Evolutionary conservation across 2,888 invertebrate genomes (phyloP), one percentile per base, ranked within the genome.

Genomic region (Papilio elwesi): DNA sequence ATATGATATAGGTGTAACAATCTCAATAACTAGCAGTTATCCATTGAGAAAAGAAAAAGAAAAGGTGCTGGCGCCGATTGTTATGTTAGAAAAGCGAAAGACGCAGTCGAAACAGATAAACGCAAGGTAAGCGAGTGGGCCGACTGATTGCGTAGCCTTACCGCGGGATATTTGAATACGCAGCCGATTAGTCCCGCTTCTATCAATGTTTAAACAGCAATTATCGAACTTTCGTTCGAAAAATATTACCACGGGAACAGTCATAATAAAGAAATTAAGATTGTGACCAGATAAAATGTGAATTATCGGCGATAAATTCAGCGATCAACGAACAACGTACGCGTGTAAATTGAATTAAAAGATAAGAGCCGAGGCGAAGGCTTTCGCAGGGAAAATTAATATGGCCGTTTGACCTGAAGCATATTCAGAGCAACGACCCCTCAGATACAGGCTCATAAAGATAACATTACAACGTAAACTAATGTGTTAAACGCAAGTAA

Each of bases 331-430:
- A 83, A 85, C 79, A 77, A 74, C 77, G 82, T 84, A 87, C 83
- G 82, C 82, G 84, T 89, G 88, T 90, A 90, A 90, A 90, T 90
- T 90, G 87, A 91, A 91, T 91, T 90, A 90, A 87, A 87, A 90
- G 90, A 91, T 91, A 91, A 89, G 85, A 83, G 80, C 77, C 84
- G 81, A 83, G 80, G 82, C 80, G 81, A 84, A 83, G 83, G 83
- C 83, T 84, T 87, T 87, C 77, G 85, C 84, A 78, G 79, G 80
- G 80, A 83, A 82, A 83, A 87, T 88, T 86, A 85, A 88, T 87
- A 85, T 81, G 82, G 55, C 80, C 78, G 81, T 83, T 85, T 87
- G 89, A 88, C 86, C 87, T 80, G 78, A 73, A 77, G 77, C 77
- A 79, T 78, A 82, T 82, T 77, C 81, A 77, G 80, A 80, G 78